Conservation (phyloP, 2,797 vertebrate species). For the Acanthis flammea region DNA sequence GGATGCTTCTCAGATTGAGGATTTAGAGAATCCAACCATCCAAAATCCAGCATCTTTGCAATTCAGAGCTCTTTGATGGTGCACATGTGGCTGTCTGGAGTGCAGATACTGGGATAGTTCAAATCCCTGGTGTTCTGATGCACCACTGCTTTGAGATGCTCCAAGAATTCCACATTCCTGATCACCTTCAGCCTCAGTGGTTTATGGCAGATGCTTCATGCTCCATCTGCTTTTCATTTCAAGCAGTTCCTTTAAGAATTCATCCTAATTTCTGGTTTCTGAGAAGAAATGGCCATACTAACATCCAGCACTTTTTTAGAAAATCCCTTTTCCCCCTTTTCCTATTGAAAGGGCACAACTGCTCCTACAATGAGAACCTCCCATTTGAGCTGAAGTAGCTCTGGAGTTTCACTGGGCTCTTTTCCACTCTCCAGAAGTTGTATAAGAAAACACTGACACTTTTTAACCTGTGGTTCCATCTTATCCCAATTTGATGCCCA, state of each 20-base stretch:
- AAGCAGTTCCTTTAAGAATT: not conserved
- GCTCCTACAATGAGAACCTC: not conserved
- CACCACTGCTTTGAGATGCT: not conserved
- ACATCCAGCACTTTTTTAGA: not conserved
- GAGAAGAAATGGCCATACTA: not conserved
- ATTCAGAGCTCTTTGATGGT: not conserved
- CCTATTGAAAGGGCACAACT: not conserved
- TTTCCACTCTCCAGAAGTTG: not conserved
- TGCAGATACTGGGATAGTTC: not conserved
- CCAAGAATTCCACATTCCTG: slow-evolving; percentile 49
- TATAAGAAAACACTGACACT: not conserved
- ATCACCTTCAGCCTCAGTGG: not conserved
- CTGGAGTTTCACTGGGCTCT: not conserved
- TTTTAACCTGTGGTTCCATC: not conserved
- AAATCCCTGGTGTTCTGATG: slow-evolving; percentile 3
- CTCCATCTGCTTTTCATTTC: slow-evolving; percentile 50
- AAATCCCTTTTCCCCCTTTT: not conserved
- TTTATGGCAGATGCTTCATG: slow-evolving; percentile 19
- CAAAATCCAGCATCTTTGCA: not conserved
- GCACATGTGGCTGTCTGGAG: slow-evolving; percentile 16
- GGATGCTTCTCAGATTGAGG: not conserved
- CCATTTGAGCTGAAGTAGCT: not conserved
- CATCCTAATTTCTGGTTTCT: not conserved
- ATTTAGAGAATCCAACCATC: not conserved
- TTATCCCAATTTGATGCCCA: not conserved